Evolutionary conservation across 2,797 vertebrate species (phyloP).

Genomic region (Parauchenoglanis ngamensis): DNA sequence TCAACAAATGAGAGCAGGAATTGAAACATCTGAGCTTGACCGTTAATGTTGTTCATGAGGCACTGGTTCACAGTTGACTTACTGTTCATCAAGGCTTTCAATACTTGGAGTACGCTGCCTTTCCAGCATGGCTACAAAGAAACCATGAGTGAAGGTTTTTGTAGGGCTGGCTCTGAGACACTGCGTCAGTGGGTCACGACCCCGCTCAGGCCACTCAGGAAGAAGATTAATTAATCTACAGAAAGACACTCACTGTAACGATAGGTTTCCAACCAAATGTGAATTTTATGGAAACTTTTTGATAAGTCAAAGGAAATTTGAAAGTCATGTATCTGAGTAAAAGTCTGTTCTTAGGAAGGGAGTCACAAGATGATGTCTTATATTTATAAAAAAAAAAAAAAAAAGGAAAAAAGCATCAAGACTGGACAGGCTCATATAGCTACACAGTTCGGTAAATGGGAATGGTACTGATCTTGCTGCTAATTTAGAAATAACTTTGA

Average conservation of each 20-base stretch:
- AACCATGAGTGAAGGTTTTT: slow-evolving; percentile 85
- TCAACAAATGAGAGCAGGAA: neutral
- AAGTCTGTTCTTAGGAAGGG: neutral
- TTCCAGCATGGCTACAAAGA: slow-evolving; percentile 90
- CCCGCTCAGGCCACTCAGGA: slow-evolving; percentile 86
- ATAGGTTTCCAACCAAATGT: neutral
- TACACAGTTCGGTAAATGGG: neutral
- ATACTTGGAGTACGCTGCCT: slow-evolving; percentile 35
- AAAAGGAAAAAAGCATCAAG: neutral
- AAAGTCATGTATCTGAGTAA: neutral
- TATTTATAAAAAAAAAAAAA: neutral
- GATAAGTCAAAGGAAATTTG: neutral
- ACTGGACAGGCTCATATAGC: neutral
- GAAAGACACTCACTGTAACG: neutral
- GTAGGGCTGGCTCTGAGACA: slow-evolving; percentile 85
- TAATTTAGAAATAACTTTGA: neutral
- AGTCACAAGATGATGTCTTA: neutral
- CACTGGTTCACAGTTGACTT: slow-evolving; percentile 6
- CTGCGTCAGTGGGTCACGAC: slow-evolving; percentile 75
- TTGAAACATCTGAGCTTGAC: neutral
- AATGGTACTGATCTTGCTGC: neutral
- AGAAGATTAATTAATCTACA: slow-evolving; percentile 79
- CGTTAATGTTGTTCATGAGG: neutral
- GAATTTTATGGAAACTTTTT: neutral
- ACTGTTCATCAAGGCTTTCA: neutral